phyloP scores from a whole-genome alignment of 1,140 invertebrate species.

The Heliconius congener region DNA sequence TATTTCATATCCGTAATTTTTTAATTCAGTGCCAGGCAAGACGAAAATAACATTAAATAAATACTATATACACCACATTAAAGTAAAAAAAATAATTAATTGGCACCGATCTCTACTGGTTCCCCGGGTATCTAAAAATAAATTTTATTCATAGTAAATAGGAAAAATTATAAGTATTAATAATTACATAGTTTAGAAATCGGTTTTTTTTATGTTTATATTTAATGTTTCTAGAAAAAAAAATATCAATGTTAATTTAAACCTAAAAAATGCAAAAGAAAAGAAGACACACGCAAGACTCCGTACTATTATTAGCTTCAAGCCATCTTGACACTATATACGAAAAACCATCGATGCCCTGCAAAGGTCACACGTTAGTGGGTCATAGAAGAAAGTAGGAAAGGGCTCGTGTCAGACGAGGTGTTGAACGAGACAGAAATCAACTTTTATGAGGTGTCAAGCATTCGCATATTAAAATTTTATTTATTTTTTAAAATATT shows the following conservation, averaged over 20 bases:
- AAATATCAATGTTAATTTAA: not conserved
- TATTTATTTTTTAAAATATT: conserved; percentile 1
- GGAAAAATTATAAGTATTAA: too few species aligned
- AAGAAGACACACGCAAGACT: not conserved
- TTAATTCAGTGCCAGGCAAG: too few species aligned
- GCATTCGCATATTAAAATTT: conserved; percentile 27
- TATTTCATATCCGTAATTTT: too few species aligned
- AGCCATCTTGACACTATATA: conserved; percentile 5
- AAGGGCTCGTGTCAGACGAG: conserved; percentile 33
- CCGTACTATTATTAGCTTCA: not conserved
- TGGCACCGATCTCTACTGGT: too few species aligned
- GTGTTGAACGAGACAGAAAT: conserved; percentile 16
- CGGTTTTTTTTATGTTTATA: too few species aligned
- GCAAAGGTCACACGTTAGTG: conserved; percentile 41
- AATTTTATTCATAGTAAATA: too few species aligned
- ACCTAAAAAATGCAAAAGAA: not conserved
- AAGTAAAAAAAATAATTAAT: too few species aligned
- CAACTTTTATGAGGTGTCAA: conserved; percentile 31
- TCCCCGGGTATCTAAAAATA: too few species aligned
- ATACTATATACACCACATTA: too few species aligned
- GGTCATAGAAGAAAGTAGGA: conserved; percentile 46
- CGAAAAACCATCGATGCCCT: conserved; percentile 24
- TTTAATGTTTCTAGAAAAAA: not conserved
- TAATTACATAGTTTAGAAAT: too few species aligned
- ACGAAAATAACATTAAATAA: too few species aligned